Percentiles rank a stretch among this genome's conserved stretches.
phyloP scores from a whole-genome alignment of 2,113 vertebrate genomes.

The Enhydra lutris region DNA sequence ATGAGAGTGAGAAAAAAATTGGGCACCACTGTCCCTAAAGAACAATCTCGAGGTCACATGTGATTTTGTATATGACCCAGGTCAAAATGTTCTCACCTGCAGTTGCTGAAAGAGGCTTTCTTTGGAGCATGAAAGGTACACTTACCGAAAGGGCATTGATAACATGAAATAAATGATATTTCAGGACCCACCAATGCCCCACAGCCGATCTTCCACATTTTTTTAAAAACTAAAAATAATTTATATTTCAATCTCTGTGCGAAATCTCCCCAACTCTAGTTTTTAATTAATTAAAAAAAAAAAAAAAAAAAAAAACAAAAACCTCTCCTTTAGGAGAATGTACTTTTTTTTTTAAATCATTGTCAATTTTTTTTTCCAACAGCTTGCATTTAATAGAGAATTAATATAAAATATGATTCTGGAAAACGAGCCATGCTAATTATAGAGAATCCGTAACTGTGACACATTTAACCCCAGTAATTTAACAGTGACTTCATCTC shows the following conservation, averaged over 20 bases:
- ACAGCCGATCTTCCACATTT: background rate
- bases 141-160: background rate
- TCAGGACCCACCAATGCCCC: background rate
- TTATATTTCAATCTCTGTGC: background rate
- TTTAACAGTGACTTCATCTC: background rate
- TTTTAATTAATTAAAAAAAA: background rate
- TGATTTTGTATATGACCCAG: background rate
- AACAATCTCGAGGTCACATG: background rate
- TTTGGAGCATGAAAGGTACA: background rate
- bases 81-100: background rate
- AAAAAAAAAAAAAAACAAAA: too few relatives aligned
- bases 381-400: background rate
- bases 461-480: background rate
- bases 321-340: background rate
- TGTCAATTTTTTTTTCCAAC: background rate
- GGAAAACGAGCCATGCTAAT: background rate
- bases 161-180: background rate
- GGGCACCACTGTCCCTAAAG: background rate
- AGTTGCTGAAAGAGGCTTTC: background rate
- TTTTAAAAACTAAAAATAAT: slow-evolving; percentile 14
- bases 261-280: background rate
- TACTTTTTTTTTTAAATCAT: background rate
- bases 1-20: background rate
- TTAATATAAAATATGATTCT: background rate
- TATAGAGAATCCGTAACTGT: background rate